Evolutionary conservation across 2,888 invertebrate species (phyloP).

Genomic region (Hesperia comma): DNA sequence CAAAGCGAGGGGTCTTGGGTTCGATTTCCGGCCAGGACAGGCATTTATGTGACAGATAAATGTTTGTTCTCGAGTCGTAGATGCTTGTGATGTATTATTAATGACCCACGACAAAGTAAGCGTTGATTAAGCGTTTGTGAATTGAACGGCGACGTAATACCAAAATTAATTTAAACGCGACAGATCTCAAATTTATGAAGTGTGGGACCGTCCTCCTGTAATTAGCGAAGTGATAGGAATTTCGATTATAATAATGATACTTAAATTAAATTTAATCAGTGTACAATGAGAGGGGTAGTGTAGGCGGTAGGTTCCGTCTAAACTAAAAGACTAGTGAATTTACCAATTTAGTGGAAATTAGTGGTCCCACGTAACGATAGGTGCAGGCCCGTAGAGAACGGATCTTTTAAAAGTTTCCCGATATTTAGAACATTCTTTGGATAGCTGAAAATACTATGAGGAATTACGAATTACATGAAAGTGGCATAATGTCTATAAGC

Average conservation of each 20-base stretch:
- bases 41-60: too few relatives aligned
- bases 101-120: too few relatives aligned
- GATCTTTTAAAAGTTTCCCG: neutral
- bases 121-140: constrained; percentile 34
- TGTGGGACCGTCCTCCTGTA: constrained; percentile 83
- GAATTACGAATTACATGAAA: too few relatives aligned
- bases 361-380: constrained; percentile 67
- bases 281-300: constrained; percentile 48
- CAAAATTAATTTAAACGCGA: constrained; percentile 64
- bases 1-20: too few relatives aligned
- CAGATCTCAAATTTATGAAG: constrained; percentile 79
- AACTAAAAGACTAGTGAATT: constrained; percentile 72
- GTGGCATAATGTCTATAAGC: too few relatives aligned
- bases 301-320: constrained; percentile 69
- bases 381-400: constrained; percentile 21
- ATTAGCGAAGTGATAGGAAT: constrained; percentile 73
- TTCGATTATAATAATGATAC: constrained; percentile 49
- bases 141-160: constrained; percentile 63
- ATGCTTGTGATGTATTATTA: too few relatives aligned
- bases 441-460: too few relatives aligned
- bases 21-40: too few relatives aligned
- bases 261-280: constrained; percentile 42
- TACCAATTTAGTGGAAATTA: constrained; percentile 70
- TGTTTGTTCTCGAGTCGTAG: too few relatives aligned
- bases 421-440: too few relatives aligned